phyloP scores from a whole-genome alignment of 2,797 vertebrate species.

The Chrysolophus pictus region DNA sequence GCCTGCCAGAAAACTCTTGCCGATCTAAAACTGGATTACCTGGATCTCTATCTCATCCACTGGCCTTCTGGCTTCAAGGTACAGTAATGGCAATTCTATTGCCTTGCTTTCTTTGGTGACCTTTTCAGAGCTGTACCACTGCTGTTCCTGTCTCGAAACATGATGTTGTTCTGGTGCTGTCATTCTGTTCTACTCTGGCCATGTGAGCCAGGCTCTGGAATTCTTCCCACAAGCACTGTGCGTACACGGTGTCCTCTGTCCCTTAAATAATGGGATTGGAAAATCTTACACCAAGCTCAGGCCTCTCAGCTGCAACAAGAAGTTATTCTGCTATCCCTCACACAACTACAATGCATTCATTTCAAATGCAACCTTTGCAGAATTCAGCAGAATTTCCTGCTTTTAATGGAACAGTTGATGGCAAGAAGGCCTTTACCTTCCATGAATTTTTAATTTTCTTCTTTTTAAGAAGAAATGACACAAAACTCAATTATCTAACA shows the following conservation, averaged over 20 bases:
- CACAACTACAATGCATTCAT: too few species aligned
- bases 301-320: too few species aligned
- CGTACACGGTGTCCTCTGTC: neutral
- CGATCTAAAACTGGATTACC: conserved; percentile 80
- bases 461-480: too few species aligned
- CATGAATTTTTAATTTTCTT: too few species aligned
- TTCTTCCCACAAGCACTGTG: neutral
- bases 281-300: too few species aligned
- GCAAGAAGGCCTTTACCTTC: too few species aligned
- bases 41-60: conserved; percentile 87
- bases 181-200: neutral
- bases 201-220: neutral
- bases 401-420: too few species aligned
- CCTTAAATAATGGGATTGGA: neutral
- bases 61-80: conserved; percentile 76
- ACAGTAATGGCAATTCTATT: neutral
- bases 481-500: too few species aligned
- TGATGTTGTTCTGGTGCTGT: neutral
- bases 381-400: too few species aligned
- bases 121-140: conserved; percentile 76
- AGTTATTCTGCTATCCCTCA: too few species aligned
- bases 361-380: too few species aligned
- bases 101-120: neutral
- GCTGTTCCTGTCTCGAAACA: conserved; percentile 6
- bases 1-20: conserved; percentile 81